Evolutionary conservation across 2,888 invertebrate genomes (phyloP).

Genomic region (Pyrrhia umbra): DNA sequence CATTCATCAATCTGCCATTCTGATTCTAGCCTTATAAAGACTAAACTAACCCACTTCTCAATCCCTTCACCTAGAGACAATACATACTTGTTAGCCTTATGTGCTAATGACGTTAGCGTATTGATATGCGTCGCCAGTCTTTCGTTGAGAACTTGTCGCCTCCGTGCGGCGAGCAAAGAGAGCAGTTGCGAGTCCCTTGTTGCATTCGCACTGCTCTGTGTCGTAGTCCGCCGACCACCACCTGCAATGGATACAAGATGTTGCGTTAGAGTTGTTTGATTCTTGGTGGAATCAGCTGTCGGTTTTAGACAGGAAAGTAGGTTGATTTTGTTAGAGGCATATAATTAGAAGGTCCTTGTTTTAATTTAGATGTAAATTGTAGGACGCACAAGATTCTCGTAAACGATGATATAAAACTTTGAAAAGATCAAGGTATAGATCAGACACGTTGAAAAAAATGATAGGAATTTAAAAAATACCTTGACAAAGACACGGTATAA

Average conservation of each 20-base stretch:
- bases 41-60: slow-evolving; percentile 50
- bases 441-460: too few relatives aligned
- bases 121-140: slow-evolving; percentile 87
- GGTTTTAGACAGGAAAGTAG: not conserved
- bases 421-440: too few relatives aligned
- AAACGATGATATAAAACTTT: too few relatives aligned
- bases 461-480: too few relatives aligned
- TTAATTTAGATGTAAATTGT: not conserved
- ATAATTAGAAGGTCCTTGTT: not conserved
- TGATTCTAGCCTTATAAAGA: slow-evolving; percentile 17
- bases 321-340: not conserved
- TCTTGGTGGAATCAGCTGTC: not conserved
- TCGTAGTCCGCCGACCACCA: slow-evolving; percentile 75
- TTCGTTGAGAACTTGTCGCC: slow-evolving; percentile 90
- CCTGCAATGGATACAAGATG: slow-evolving; percentile 76
- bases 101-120: slow-evolving; percentile 83
- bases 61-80: slow-evolving; percentile 43
- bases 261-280: slow-evolving; percentile 1
- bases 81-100: slow-evolving; percentile 85
- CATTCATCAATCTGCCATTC: slow-evolving; percentile 6
- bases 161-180: slow-evolving; percentile 90
- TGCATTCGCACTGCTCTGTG: slow-evolving; percentile 79
- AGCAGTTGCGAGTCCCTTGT: slow-evolving; percentile 90
- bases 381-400: too few relatives aligned
- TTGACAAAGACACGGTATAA: too few relatives aligned